Evolutionary conservation across 92 coral and sea anemone genomes (phyloP).

Genomic region (Paragorgia papillata): DNA sequence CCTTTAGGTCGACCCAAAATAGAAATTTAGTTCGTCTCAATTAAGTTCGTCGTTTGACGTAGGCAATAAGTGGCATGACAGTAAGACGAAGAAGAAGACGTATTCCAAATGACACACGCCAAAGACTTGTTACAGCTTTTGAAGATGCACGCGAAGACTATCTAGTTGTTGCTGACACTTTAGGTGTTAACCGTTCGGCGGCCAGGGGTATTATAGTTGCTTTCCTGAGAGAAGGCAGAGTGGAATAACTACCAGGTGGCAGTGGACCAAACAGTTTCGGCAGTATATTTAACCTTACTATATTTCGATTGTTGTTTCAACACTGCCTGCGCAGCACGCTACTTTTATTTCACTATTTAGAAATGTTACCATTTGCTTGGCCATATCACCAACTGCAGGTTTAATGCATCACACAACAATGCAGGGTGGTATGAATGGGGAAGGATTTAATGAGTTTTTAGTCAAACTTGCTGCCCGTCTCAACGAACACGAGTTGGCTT

Average conservation of each 20-base stretch:
- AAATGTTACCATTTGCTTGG: slow-evolving; percentile 22
- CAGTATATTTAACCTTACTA: too few species aligned
- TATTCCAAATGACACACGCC: slow-evolving; percentile 33
- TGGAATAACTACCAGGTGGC: slow-evolving; percentile 47
- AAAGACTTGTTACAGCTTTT: slow-evolving; percentile 49
- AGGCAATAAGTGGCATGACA: too few species aligned
- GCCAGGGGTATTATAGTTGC: slow-evolving; percentile 48
- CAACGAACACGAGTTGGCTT: not conserved
- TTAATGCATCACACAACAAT: not conserved
- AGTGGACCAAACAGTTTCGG: slow-evolving; percentile 42
- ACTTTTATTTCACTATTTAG: too few species aligned
- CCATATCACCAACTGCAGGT: slow-evolving; percentile 57
- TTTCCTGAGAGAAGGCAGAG: slow-evolving; percentile 44
- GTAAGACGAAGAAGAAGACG: slow-evolving; percentile 24
- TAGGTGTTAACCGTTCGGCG: slow-evolving; percentile 51
- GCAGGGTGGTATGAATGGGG: slow-evolving; percentile 4
- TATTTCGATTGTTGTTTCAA: too few species aligned
- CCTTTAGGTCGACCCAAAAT: too few species aligned
- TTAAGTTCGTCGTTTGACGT: too few species aligned
- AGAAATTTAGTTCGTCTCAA: too few species aligned
- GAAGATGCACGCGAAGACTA: slow-evolving; percentile 44
- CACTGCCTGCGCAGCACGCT: too few species aligned
- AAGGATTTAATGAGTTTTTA: slow-evolving; percentile 1
- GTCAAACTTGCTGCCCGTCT: not conserved
- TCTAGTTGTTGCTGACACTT: slow-evolving; percentile 42